phyloP scores from a whole-genome alignment of 2,888 invertebrate species.

The Drosophila greeni region DNA sequence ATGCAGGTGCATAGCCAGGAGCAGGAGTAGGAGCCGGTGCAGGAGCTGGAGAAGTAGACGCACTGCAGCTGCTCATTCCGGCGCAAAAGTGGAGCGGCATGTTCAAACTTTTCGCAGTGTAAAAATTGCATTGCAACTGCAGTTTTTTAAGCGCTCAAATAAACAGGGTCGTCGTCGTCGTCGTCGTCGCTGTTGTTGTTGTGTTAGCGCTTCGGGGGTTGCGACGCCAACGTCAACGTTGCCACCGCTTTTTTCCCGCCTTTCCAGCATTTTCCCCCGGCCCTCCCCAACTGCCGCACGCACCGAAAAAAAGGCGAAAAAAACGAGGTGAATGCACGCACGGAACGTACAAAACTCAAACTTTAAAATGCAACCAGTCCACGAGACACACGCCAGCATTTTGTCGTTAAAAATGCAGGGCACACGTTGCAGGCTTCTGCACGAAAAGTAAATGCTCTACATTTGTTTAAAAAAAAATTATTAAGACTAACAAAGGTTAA shows the following conservation, averaged over 20 bases:
- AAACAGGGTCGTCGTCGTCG: constrained; percentile 64
- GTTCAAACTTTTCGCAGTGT: constrained; percentile 70
- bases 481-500: background rate
- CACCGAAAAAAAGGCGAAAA: constrained; percentile 68
- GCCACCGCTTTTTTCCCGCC: constrained; percentile 35
- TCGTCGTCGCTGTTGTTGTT: constrained; percentile 26
- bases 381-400: constrained; percentile 44
- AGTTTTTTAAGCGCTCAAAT: constrained; percentile 68
- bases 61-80: constrained; percentile 59
- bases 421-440: background rate
- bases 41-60: constrained; percentile 15
- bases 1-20: constrained; percentile 51
- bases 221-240: constrained; percentile 45
- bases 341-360: constrained; percentile 74
- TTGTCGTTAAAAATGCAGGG: constrained; percentile 41
- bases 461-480: background rate
- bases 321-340: constrained; percentile 78
- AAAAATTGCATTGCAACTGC: constrained; percentile 67
- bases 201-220: constrained; percentile 56
- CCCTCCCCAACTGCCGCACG: constrained; percentile 64
- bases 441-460: constrained; percentile 23
- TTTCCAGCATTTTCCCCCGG: constrained; percentile 14
- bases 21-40: constrained; percentile 26
- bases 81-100: constrained; percentile 69
- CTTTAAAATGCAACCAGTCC: constrained; percentile 71